Evolutionary conservation across 2,888 invertebrate species (phyloP).

Genomic region (Hypercompe scribonia): DNA sequence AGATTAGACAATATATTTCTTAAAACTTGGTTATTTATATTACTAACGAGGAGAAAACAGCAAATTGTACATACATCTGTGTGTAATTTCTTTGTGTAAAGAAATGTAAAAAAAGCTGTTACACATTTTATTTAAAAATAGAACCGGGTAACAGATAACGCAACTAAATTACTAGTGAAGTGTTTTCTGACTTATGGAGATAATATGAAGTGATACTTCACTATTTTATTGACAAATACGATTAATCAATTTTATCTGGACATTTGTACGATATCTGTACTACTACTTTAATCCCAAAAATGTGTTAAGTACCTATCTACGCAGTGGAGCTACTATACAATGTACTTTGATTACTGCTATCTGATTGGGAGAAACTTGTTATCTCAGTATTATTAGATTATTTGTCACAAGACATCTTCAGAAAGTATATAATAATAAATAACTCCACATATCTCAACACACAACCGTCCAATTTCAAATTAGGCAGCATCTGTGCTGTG

Average conservation of each 20-base stretch:
- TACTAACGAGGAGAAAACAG: no score
- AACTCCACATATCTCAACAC: no score
- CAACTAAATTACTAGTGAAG: constrained; percentile 7
- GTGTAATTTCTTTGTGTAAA: not conserved
- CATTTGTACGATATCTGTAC: constrained; percentile 10
- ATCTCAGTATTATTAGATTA: not conserved
- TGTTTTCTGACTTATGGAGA: constrained; percentile 3
- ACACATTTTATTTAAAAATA: not conserved
- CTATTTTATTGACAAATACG: constrained; percentile 14
- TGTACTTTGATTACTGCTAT: constrained; percentile 8
- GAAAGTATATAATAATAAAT: no score
- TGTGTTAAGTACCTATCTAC: constrained; percentile 2
- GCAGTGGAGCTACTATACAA: not conserved
- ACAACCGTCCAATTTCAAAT: no score
- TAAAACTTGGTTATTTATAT: no score
- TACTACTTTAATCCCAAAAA: constrained; percentile 10
- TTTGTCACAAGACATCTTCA: not conserved
- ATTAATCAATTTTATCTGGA: constrained; percentile 19
- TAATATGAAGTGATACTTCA: constrained; percentile 15
- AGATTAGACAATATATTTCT: no score
- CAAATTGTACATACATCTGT: no score
- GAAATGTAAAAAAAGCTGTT: not conserved
- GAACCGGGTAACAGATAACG: constrained; percentile 4
- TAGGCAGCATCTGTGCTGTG: no score
- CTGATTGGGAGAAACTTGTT: not conserved